Conservation (phyloP, 2,888 invertebrate genomes). For the Tethea ocularis region DNA sequence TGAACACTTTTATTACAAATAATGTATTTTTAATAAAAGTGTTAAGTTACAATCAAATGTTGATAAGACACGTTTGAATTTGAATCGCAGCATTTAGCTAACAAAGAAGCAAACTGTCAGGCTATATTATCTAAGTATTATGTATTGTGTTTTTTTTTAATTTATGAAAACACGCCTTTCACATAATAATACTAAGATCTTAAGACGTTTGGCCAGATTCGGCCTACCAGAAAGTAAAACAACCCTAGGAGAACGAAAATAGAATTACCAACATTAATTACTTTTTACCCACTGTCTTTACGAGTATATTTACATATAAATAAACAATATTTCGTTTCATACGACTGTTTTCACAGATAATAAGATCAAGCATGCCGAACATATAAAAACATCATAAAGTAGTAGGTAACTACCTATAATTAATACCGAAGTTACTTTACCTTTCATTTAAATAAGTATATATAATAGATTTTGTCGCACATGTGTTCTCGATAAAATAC, state of each 20-base stretch:
- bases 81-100: too few species aligned
- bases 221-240: constrained; percentile 60
- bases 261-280: constrained; percentile 29
- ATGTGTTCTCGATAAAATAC: constrained; percentile 64
- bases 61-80: too few species aligned
- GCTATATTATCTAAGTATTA: too few species aligned
- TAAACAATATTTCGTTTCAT: not conserved
- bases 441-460: not conserved
- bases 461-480: constrained; percentile 43
- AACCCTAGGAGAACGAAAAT: constrained; percentile 36
- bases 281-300: not conserved
- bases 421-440: not conserved
- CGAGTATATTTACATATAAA: not conserved
- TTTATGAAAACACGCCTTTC: too few species aligned
- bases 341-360: not conserved
- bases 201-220: constrained; percentile 34
- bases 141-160: too few species aligned
- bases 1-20: too few species aligned
- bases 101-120: too few species aligned
- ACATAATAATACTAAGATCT: constrained; percentile 12
- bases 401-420: too few species aligned
- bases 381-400: constrained; percentile 8
- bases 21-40: too few species aligned
- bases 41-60: too few species aligned
- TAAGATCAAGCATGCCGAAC: not conserved